Evolutionary conservation across 2,888 invertebrate species (phyloP).

Genomic region (Chloroclystis v-ata): DNA sequence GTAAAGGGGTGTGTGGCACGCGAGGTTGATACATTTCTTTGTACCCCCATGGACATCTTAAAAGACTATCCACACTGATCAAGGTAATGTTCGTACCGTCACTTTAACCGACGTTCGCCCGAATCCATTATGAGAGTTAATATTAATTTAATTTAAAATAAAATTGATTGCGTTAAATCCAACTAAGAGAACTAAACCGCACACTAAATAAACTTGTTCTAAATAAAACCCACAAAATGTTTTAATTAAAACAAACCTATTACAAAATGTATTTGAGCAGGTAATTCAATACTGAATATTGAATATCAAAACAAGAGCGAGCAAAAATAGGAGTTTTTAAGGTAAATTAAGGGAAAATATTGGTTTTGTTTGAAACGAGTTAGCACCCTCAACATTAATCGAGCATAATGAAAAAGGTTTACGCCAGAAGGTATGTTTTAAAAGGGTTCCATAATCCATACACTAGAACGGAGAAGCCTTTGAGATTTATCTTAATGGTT

Average conservation of each 20-base stretch:
- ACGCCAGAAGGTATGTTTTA: neutral
- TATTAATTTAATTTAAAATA: no score
- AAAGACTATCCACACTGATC: no score
- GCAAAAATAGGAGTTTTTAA: slow-evolving; percentile 3
- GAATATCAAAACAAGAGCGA: slow-evolving; percentile 8
- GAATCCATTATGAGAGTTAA: no score
- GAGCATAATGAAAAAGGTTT: neutral
- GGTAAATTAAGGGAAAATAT: slow-evolving; percentile 6
- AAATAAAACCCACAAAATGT: slow-evolving; percentile 29
- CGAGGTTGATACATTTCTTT: slow-evolving; percentile 45
- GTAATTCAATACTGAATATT: slow-evolving; percentile 24
- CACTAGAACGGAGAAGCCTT: no score
- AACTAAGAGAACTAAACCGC: no score
- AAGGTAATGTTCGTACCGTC: no score
- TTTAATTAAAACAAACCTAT: slow-evolving; percentile 30
- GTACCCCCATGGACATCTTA: slow-evolving; percentile 23
- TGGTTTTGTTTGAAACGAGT: slow-evolving; percentile 4
- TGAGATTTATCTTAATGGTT: neutral
- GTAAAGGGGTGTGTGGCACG: slow-evolving; percentile 65
- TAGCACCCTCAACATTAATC: neutral
- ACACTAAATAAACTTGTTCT: no score
- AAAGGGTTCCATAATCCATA: neutral
- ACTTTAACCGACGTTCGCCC: no score
- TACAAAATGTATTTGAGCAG: slow-evolving; percentile 26
- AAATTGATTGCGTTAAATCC: no score